A percentile compares a stretch with the other conserved stretches of the same genome.
These are phyloP conservation scores for Remorina albescens DNA, from an alignment of 2,797 vertebrate genomes.

Conservation along the genomic window DNA sequence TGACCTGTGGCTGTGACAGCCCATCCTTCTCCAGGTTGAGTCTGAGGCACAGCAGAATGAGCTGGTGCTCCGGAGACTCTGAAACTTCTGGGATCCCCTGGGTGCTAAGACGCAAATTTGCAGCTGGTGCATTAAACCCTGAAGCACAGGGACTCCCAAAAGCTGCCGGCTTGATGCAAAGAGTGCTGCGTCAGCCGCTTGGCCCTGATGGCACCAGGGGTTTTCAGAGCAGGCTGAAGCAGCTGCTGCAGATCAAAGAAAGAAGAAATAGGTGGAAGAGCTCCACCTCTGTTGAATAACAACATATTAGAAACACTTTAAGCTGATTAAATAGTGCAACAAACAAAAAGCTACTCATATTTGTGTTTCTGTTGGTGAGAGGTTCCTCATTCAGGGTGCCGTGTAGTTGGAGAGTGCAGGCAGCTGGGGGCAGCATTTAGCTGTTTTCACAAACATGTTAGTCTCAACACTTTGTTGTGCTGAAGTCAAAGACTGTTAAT, in stretches of 20 bases:
- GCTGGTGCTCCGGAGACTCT: slow-evolving; percentile 53
- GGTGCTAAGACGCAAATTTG: slow-evolving; percentile 71
- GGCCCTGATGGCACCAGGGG: slow-evolving; percentile 78
- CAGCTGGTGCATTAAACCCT: slow-evolving; percentile 40
- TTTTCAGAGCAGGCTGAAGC: slow-evolving; percentile 73
- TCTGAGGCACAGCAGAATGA: slow-evolving; percentile 21
- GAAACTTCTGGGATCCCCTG: slow-evolving; percentile 56
- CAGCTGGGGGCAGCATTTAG: slow-evolving; percentile 76
- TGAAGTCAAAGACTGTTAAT: background rate
- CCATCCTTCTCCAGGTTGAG: slow-evolving; percentile 26
- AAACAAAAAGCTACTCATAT: background rate
- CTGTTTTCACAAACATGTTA: slow-evolving; percentile 21
- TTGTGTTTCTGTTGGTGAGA: background rate
- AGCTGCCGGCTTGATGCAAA: background rate
- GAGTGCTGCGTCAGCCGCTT: slow-evolving; percentile 68
- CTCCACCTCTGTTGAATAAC: background rate
- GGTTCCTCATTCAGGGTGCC: background rate
- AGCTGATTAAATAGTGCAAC: slow-evolving; percentile 18
- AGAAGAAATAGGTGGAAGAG: slow-evolving; percentile 27
- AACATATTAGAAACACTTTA: background rate
- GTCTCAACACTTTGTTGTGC: slow-evolving; percentile 21
- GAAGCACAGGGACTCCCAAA: slow-evolving; percentile 25
- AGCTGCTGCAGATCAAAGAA: slow-evolving; percentile 33
- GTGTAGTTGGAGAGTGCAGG: slow-evolving; percentile 52
- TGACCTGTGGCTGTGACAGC: slow-evolving; percentile 21